These are phyloP conservation scores for Drosophila paulistorum DNA, from an alignment of 1,140 invertebrate species.

Conservation along the genomic window DNA sequence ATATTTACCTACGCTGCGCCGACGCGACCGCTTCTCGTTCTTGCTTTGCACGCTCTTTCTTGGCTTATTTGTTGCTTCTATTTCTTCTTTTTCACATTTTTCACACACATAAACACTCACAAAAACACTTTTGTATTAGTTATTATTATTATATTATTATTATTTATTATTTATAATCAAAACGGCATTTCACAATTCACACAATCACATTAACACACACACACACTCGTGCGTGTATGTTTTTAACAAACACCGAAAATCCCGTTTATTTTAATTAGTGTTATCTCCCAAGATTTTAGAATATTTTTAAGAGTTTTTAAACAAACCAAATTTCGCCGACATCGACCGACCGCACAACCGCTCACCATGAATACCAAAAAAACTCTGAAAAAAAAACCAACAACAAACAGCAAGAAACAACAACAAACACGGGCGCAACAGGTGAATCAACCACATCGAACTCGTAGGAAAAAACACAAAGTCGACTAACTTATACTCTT, in stretches of 20 bases:
- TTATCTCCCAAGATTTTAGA: neutral
- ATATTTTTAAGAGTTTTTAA: neutral
- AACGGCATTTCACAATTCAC: slow-evolving; percentile 43
- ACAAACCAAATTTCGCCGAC: neutral
- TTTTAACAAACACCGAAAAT: neutral
- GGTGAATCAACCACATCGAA: neutral
- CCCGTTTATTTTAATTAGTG: neutral
- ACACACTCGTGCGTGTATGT: slow-evolving; percentile 14
- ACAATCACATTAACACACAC: slow-evolving; percentile 26
- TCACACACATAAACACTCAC: slow-evolving; percentile 31
- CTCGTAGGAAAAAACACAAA: too few relatives aligned
- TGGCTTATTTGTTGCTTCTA: slow-evolving; percentile 32
- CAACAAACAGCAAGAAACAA: too few relatives aligned
- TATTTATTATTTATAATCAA: slow-evolving; percentile 7
- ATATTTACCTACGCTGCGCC: slow-evolving; percentile 32
- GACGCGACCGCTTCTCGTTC: slow-evolving; percentile 41
- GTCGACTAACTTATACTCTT: too few relatives aligned
- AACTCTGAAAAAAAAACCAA: neutral
- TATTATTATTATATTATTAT: neutral
- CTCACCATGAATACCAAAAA: neutral
- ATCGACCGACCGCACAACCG: slow-evolving; percentile 1
- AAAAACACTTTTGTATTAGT: too few relatives aligned
- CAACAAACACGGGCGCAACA: neutral
- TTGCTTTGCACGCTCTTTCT: slow-evolving; percentile 1
- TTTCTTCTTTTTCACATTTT: slow-evolving; percentile 39